These are phyloP conservation scores for Leptinotarsa juncta DNA, from an alignment of 2,888 invertebrate species.

Conservation along the genomic window DNA sequence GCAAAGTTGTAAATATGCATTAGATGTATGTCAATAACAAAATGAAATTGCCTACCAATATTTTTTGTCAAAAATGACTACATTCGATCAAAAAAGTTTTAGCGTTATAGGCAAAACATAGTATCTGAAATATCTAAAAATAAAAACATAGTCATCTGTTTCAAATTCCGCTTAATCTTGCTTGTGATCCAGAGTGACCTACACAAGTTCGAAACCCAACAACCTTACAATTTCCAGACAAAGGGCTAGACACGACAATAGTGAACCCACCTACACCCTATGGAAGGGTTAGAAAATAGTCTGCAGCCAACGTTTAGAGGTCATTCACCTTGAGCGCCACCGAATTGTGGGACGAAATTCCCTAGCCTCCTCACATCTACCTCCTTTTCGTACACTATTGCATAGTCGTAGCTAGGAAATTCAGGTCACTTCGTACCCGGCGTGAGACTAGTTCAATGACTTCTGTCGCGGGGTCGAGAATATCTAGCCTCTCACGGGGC, in stretches of 20 bases:
- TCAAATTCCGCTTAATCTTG: background rate
- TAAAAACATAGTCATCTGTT: background rate
- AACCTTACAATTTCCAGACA: background rate
- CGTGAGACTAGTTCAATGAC: conserved; percentile 58
- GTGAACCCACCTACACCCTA: background rate
- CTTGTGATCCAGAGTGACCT: background rate
- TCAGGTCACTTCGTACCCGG: conserved; percentile 56
- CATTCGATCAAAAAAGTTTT: no score
- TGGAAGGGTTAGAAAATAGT: conserved; percentile 22
- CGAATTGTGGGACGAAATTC: conserved; percentile 46
- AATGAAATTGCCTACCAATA: no score
- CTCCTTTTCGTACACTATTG: conserved; percentile 23
- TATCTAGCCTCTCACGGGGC: conserved; percentile 53
- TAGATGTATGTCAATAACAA: no score
- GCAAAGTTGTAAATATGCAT: background rate
- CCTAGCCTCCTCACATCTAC: conserved; percentile 3
- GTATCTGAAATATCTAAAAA: background rate
- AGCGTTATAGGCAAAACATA: no score
- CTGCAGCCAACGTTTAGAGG: conserved; percentile 40
- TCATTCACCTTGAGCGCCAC: conserved; percentile 59
- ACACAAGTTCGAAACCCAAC: background rate
- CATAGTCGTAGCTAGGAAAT: conserved; percentile 48
- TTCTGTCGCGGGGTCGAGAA: conserved; percentile 51
- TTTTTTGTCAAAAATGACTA: no score
- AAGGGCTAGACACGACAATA: background rate